Percentiles rank a stretch among this genome's conserved stretches.
phyloP scores from a whole-genome alignment of 2,113 vertebrate genomes.

The Clinocottus analis region DNA sequence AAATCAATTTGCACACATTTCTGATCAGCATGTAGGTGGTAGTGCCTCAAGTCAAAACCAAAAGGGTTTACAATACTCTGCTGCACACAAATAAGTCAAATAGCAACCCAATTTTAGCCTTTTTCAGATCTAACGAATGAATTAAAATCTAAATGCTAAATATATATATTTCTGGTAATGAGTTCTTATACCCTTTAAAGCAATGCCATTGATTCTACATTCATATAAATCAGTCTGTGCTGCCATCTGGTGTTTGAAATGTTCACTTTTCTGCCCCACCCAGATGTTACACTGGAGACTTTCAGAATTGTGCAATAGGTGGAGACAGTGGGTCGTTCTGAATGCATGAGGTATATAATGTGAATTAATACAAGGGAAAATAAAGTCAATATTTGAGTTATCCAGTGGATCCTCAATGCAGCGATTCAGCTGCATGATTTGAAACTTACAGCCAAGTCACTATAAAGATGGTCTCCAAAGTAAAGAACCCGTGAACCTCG shows the following conservation, averaged over 20 bases:
- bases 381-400: background rate
- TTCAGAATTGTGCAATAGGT: background rate
- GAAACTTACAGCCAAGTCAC: constrained; percentile 92
- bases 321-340: background rate
- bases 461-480: constrained; percentile 98
- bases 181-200: background rate
- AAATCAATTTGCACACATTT: background rate
- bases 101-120: background rate
- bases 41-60: background rate
- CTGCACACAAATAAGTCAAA: background rate
- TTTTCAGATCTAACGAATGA: background rate
- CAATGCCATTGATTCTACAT: background rate
- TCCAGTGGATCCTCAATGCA: background rate
- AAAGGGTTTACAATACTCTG: background rate
- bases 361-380: background rate
- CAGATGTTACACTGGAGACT: background rate
- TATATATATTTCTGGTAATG: background rate
- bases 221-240: background rate
- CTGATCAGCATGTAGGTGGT: background rate
- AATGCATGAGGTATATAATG: background rate
- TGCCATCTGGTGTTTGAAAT: constrained; percentile 34
- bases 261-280: background rate
- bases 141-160: background rate
- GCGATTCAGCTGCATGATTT: background rate
- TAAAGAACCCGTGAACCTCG: constrained; percentile 95